Evolutionary conservation across 2,113 vertebrate genomes (phyloP).

Genomic region (Vidua macroura): DNA sequence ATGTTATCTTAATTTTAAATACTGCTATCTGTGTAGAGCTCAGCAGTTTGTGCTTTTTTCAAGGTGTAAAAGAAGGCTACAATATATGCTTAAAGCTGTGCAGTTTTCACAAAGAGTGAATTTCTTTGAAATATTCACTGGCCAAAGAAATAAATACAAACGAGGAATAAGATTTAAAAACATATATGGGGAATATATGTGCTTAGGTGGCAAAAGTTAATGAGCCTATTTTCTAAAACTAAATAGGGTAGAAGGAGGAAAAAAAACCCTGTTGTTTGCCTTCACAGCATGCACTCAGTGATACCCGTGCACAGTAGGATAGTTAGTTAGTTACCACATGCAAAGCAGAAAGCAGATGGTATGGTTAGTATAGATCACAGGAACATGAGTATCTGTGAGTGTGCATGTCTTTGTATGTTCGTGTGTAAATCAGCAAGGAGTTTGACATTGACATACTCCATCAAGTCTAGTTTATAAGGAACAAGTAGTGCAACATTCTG

Average conservation of each 20-base stretch:
- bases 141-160: conserved; percentile 52
- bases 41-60: neutral
- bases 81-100: neutral
- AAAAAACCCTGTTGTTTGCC: conserved; percentile 78
- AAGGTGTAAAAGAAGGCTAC: neutral
- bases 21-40: neutral
- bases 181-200: conserved; percentile 64
- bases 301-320: conserved; percentile 79
- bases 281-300: conserved; percentile 78
- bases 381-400: conserved; percentile 81
- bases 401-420: conserved; percentile 78
- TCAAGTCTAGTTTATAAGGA: conserved; percentile 85
- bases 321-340: conserved; percentile 82
- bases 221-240: conserved; percentile 75
- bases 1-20: conserved; percentile 8
- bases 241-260: conserved; percentile 70
- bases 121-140: neutral
- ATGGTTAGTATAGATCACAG: conserved; percentile 79
- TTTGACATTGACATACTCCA: conserved; percentile 85
- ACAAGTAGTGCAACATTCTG: conserved; percentile 85
- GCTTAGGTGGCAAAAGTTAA: conserved; percentile 75
- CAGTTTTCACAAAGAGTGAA: neutral
- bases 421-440: conserved; percentile 82
- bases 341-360: conserved; percentile 83
- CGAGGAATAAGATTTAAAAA: conserved; percentile 63